Evolutionary conservation across 2,113 vertebrate genomes (phyloP), one percentile per base, ranked within the genome.

Genomic region (Pelecanus crispus): DNA sequence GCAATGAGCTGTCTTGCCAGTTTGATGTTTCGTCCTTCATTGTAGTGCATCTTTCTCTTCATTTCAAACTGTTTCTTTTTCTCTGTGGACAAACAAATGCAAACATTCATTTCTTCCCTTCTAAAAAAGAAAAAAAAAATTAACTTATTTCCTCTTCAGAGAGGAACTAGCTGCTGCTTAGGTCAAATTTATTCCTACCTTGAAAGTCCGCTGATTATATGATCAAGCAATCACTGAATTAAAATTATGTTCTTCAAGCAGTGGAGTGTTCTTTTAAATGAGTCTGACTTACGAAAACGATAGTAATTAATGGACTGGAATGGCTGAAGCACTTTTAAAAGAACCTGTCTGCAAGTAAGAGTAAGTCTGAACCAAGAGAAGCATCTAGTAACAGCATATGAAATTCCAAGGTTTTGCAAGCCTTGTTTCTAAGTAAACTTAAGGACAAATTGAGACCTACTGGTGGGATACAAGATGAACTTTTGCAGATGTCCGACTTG

Each of bases 1-100:
- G 98, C 99, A 71, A 99, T 99, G 93, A 99, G 98, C 66, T 99
- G 99, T 56, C 99, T 98, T 85, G 99, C 99, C 94, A 99, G 96
- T 95, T 99, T 99, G 96, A 99, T 99, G 98, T 99, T 99, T 90
- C 99, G 97, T 78, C 98, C 99, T 97, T 99, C 99, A 18, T 99
- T 99, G 96, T 99, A 99, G 92, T 99, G 99, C 98, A 99, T 99
- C 95, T 99, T 99, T 92, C 99, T 99, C 98, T 99, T 99, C 99
- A 99, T 99, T 97, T 99, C 98, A 97, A 99, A 99, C 95, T 99
- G 98, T 63, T 98, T 98, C 97, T 98, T 99, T 95, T 99, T 99
- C 97, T 98, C 99, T 99, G 85, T 34, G 81, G 21, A 90, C 45
- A 92, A 78, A 81, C 2, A 79, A 90, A 83, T 53, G 13, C 25